Base-by-base conservation (phyloP, 1,140 invertebrate genomes). In the Diabrotica virgifera region DNA sequence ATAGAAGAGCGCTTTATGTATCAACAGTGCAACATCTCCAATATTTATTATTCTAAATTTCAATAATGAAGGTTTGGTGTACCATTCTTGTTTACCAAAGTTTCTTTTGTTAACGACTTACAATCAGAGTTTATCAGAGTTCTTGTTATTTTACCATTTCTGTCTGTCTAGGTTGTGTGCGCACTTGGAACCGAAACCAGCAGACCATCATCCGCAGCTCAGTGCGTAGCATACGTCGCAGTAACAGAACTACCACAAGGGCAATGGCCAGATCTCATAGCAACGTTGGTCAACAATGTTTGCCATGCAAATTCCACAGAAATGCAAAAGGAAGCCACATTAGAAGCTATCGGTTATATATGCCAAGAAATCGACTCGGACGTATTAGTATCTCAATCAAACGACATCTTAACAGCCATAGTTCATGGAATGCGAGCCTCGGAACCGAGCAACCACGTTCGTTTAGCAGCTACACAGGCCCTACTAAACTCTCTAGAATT, bases 401-500 rank as follows among this genome's bases (percentile, higher is more conserved):
- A 99, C 83, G 89, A 92, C 70, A 99, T 99, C 73, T 84, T 99
- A 46, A 99, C 97, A 51, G 98, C 97, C 24, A 99, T 99, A 74
- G 96, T 99, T 55, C 95, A 98, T 83, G 97, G 97, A 85, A 93
- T 75, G 85, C 87, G 84, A 81, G 93, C 83, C 84, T 90, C 85
- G 79, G 87, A 85, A 86, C 85, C 88, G 80, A 81, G 95, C 83
- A 90, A 89, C 79, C 88, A 95, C 79, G 94, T 97, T 0, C 84
- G 92, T 65, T 83, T 98, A 55, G 97, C 97, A 38, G 98, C 98
- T 5, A 99, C 97, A 10, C 96, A 90, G 75, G 97, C 98, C 7
- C 83, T 99, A 11, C 86, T 95, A n/a, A 99, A 99, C 81, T 99
- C 97, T 0, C 80, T 99, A 24, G 98, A 99, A 83, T 99, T 99